Percentiles rank a stretch among this genome's conserved stretches.
phyloP scores from a whole-genome alignment of 64 coral and sea anemone species.

The Stichodactyla helianthus region DNA sequence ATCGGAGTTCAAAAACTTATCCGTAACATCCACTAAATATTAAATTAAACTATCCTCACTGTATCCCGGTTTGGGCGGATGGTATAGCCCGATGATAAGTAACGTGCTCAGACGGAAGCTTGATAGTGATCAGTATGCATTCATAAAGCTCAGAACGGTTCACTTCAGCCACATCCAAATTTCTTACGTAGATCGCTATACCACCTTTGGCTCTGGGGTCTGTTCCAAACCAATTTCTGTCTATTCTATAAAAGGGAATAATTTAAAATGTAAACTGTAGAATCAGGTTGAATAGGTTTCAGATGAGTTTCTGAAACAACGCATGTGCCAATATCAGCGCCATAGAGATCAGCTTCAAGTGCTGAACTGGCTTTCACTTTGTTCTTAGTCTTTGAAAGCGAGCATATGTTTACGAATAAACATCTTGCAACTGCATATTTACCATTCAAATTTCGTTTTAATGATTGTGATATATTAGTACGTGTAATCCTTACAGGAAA shows the following conservation, averaged over 20 bases:
- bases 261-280: not conserved
- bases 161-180: not conserved
- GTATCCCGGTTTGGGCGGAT: constrained; percentile 38
- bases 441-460: no score
- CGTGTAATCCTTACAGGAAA: no score
- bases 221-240: not conserved
- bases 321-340: constrained; percentile 12
- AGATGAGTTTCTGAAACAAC: constrained; percentile 36
- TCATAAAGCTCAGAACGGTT: constrained; percentile 26
- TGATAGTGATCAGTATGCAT: constrained; percentile 9
- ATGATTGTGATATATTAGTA: no score
- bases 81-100: constrained; percentile 33
- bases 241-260: constrained; percentile 26
- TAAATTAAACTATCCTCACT: constrained; percentile 10
- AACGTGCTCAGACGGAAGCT: constrained; percentile 17
- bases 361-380: not conserved
- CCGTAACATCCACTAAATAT: constrained; percentile 3
- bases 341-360: not conserved
- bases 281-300: not conserved
- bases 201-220: not conserved
- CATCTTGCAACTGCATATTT: no score
- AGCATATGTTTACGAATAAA: not conserved
- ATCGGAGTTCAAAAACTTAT: constrained; percentile 9
- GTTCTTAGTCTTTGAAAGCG: not conserved
- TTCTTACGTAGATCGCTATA: constrained; percentile 30